Evolutionary conservation across 2,888 invertebrate genomes (phyloP).

Genomic region (Eupithecia exiguata): DNA sequence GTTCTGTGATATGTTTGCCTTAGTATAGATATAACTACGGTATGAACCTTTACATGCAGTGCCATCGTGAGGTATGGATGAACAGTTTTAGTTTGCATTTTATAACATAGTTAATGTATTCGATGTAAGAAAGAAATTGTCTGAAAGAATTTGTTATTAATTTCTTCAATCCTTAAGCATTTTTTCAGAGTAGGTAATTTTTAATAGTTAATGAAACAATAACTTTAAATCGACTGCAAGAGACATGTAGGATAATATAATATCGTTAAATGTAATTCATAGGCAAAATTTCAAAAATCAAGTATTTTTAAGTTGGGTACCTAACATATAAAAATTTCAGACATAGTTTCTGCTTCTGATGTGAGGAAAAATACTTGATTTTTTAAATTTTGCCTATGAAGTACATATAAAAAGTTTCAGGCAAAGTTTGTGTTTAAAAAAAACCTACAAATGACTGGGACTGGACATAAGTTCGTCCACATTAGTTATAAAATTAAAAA

Average conservation of each 20-base stretch:
- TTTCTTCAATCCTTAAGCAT: not conserved
- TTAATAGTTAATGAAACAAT: not conserved
- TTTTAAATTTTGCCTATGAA: too few species aligned
- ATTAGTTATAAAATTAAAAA: too few species aligned
- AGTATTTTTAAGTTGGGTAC: too few species aligned
- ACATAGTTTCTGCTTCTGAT: too few species aligned
- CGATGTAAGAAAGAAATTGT: not conserved
- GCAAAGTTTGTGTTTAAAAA: too few species aligned
- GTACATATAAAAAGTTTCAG: too few species aligned
- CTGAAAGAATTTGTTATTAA: not conserved
- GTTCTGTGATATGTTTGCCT: constrained; percentile 82
- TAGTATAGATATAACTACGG: constrained; percentile 67
- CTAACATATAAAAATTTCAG: too few species aligned
- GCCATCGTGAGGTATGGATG: constrained; percentile 81
- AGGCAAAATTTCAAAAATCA: not conserved
- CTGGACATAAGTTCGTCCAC: too few species aligned
- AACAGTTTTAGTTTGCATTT: constrained; percentile 45
- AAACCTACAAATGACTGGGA: not conserved
- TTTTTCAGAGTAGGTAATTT: not conserved
- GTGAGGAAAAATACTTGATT: too few species aligned
- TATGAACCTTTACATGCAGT: constrained; percentile 83
- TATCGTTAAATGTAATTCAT: not conserved
- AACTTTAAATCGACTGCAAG: not conserved
- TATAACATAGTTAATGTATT: constrained; percentile 11
- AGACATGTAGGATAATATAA: not conserved